Base-by-base conservation (phyloP, 2,888 invertebrate species). In the Eremobia ochroleuca region DNA sequence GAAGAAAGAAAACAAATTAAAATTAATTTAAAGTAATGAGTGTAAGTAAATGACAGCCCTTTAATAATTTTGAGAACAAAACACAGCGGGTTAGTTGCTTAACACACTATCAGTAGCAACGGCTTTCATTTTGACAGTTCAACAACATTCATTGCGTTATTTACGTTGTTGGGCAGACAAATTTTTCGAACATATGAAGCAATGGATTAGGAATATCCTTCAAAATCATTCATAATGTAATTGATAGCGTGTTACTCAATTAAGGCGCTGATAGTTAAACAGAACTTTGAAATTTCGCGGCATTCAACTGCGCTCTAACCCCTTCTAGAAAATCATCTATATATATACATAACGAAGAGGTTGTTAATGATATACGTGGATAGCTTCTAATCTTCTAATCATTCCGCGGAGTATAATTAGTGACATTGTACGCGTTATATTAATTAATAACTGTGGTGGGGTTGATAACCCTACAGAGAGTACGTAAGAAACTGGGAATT, bases 371-470 rank as follows among this genome's bases (percentile, higher is more conserved):
- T 90, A 88, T 78, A 76, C 74, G 75, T 77, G 88, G 90, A 84
- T 76, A 88, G 88, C 90, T 90, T 91, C 87, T 92, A 91, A 93
- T 92, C 90, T 91, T 91, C 82, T 92, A 91, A 93, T 93, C 86
- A 92, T 88, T 88, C 89, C 88, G 64, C 75, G 25, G 90, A 84
- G 90, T 87, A 80, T 90, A 91, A 92, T 93, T 92, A 83, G 85
- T 80, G 79, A 84, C 83, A 90, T 89, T 90, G 88, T 88, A 88
- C 82, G 79, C 82, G 85, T 79, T 79, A 82, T 82, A 85, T 78
- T 93, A 92, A 92, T 93, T 92, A 92, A 90, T 91, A 89, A 89
- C 85, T 79, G 77, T 82, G 76, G 78, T 18, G 71, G 67, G 77
- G 85, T 79, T 79, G 71, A 77, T 83, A 73, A 76, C 79, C 69